Percentiles rank a stretch among this genome's conserved stretches.
Conservation (phyloP, 1,140 invertebrate species). For the Pantala flavescens region DNA sequence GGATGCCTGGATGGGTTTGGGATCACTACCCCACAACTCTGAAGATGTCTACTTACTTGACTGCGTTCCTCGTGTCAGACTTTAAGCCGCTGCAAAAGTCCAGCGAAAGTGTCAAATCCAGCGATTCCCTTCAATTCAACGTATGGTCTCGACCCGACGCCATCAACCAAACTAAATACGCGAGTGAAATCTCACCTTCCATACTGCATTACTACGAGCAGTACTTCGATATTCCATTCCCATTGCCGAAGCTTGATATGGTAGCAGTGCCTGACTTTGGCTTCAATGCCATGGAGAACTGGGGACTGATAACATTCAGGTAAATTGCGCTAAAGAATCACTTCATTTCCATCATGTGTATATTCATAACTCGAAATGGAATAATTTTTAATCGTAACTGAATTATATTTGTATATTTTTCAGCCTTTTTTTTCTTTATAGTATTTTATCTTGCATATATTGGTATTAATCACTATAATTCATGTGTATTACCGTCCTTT, state of each 20-base stretch:
- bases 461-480: no score
- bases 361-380: no score
- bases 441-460: no score
- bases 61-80: conserved; percentile 43
- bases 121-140: not conserved
- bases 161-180: conserved; percentile 39
- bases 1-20: conserved; percentile 23
- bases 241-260: conserved; percentile 32
- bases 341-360: no score
- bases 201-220: conserved; percentile 28
- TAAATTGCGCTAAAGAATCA: conserved; percentile 14
- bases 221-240: conserved; percentile 21
- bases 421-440: no score
- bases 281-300: conserved; percentile 50
- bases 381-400: no score
- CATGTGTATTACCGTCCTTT: no score
- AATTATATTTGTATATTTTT: no score
- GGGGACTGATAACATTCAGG: conserved; percentile 26
- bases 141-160: conserved; percentile 48
- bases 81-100: conserved; percentile 25
- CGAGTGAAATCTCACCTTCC: conserved; percentile 39
- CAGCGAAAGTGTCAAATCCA: not conserved
- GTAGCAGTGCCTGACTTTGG: conserved; percentile 45
- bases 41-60: conserved; percentile 45
- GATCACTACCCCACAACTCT: conserved; percentile 35